Percentiles rank a stretch among this genome's conserved stretches.
phyloP scores from a whole-genome alignment of 2,113 vertebrate genomes.

The Rhagologus leucostigma region DNA sequence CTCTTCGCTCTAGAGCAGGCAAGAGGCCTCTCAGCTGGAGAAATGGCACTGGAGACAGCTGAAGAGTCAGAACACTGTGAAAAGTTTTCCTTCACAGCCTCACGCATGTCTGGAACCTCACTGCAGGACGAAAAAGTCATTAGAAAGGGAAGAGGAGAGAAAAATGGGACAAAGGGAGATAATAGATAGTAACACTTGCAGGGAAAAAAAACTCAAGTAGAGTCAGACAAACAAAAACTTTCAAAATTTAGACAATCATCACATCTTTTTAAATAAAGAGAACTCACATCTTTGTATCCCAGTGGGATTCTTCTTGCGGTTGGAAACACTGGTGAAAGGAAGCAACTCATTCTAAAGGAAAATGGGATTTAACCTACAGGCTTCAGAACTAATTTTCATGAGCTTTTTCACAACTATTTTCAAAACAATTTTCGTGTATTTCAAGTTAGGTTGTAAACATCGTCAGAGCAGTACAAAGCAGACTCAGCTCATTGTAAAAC shows the following conservation, averaged over 20 bases:
- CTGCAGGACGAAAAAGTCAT: slow-evolving; percentile 42
- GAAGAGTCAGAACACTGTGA: slow-evolving; percentile 14
- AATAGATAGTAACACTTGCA: background rate
- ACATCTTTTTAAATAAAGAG: background rate
- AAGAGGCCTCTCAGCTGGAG: slow-evolving; percentile 17
- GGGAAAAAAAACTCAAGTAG: background rate
- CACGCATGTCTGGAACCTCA: background rate
- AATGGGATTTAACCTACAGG: background rate
- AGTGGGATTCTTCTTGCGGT: background rate
- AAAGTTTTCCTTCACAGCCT: background rate
- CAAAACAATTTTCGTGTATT: background rate
- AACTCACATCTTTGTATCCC: background rate
- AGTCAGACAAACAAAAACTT: background rate
- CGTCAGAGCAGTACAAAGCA: background rate
- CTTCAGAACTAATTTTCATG: background rate
- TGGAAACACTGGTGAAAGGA: background rate
- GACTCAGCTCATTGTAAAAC: background rate
- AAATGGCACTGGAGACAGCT: slow-evolving; percentile 11
- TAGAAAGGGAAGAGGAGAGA: background rate
- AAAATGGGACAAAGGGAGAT: background rate
- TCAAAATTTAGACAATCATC: background rate
- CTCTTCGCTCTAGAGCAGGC: background rate
- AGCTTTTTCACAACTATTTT: background rate
- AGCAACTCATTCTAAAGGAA: background rate
- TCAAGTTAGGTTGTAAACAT: background rate